These are phyloP conservation scores for Hymenochirus boettgeri DNA, from an alignment of 2,113 vertebrate genomes.

Conservation along the genomic window DNA sequence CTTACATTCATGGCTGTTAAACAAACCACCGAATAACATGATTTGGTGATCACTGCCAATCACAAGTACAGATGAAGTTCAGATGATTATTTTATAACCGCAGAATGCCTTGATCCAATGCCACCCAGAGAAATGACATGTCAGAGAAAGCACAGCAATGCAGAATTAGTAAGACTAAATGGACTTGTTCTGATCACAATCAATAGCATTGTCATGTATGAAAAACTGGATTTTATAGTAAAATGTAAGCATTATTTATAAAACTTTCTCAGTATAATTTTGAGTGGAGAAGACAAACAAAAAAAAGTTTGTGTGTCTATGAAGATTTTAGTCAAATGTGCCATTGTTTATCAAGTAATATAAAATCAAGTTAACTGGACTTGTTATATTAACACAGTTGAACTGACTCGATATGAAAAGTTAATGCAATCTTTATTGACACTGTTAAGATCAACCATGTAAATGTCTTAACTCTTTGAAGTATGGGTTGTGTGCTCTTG, in stretches of 20 bases:
- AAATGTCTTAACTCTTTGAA: too few relatives aligned
- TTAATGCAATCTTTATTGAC: too few relatives aligned
- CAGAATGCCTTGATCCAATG: constrained; percentile 4
- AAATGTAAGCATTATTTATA: too few relatives aligned
- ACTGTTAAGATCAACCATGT: too few relatives aligned
- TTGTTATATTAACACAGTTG: too few relatives aligned
- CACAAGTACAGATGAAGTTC: constrained; percentile 10
- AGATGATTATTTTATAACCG: neutral
- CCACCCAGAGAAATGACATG: neutral
- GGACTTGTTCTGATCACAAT: neutral
- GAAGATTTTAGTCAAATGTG: too few relatives aligned
- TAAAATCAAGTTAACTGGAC: too few relatives aligned
- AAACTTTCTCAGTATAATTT: too few relatives aligned
- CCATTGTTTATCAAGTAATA: too few relatives aligned
- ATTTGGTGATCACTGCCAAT: constrained; percentile 3
- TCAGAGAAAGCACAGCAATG: neutral
- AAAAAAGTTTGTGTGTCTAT: too few relatives aligned
- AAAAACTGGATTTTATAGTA: neutral
- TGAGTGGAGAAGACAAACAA: neutral
- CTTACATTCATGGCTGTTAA: constrained; percentile 9
- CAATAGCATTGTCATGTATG: neutral
- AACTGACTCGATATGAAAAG: too few relatives aligned
- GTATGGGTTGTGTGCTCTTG: too few relatives aligned
- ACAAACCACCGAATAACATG: constrained; percentile 13
- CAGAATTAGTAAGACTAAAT: neutral